Conservation (phyloP, 2,113 vertebrate genomes). For the Hyperopisus bebe region DNA sequence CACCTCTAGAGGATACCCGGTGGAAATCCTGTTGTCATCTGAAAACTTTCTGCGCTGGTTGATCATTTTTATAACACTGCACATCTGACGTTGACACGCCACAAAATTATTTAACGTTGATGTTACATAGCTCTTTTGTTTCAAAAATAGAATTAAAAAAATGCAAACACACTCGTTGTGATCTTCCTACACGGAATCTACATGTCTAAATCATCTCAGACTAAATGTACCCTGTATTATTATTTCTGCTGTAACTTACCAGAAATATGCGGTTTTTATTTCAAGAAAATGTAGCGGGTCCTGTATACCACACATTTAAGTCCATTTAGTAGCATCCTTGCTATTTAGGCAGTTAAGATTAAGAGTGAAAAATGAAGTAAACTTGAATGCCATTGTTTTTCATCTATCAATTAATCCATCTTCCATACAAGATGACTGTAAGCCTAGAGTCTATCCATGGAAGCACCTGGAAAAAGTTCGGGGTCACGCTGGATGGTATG, state of each 20-base stretch:
- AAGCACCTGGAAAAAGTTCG: neutral
- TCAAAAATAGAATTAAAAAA: conserved; percentile 10
- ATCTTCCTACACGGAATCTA: neutral
- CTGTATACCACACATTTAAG: neutral
- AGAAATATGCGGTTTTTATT: neutral
- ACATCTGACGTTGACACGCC: conserved; percentile 8
- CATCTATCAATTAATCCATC: neutral
- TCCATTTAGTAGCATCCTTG: neutral
- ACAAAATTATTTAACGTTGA: conserved; percentile 26
- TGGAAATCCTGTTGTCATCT: conserved; percentile 49
- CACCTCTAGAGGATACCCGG: conserved; percentile 49
- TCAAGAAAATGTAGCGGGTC: neutral
- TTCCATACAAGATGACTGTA: neutral
- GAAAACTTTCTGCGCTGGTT: conserved; percentile 30
- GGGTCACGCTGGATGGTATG: neutral
- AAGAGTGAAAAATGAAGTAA: neutral
- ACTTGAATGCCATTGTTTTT: neutral
- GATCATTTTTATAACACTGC: conserved; percentile 27
- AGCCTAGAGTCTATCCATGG: neutral
- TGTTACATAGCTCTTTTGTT: neutral
- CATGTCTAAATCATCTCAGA: neutral
- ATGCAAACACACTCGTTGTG: neutral
- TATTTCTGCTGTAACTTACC: neutral
- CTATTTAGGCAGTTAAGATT: neutral
- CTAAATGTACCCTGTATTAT: neutral